Evolutionary conservation across 2,113 vertebrate species (phyloP).

Genomic region (Echinops telfairi): DNA sequence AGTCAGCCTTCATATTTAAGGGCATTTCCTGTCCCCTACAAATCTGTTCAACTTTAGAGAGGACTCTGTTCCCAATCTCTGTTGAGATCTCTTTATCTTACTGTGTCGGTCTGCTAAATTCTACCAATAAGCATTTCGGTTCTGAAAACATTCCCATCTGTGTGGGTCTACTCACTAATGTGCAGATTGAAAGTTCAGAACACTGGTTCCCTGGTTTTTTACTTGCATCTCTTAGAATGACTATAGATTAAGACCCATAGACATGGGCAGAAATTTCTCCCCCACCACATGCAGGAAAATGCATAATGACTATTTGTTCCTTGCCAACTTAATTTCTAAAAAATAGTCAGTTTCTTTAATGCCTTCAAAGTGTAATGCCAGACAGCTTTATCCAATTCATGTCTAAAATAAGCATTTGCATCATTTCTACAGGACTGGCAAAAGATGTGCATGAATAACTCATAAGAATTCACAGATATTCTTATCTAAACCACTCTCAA

Average conservation of each 20-base stretch:
- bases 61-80: neutral
- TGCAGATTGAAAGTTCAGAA: neutral
- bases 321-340: neutral
- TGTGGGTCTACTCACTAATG: neutral
- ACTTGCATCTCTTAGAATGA: constrained; percentile 14
- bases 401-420: neutral
- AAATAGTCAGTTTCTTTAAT: constrained; percentile 31
- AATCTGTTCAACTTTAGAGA: constrained; percentile 34
- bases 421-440: neutral
- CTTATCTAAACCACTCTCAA: neutral
- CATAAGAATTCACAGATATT: neutral
- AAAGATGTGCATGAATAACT: constrained; percentile 3
- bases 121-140: neutral
- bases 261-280: constrained; percentile 2
- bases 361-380: constrained; percentile 4
- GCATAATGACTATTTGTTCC: neutral
- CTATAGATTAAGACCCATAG: neutral
- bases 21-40: constrained; percentile 21
- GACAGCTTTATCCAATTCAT: constrained; percentile 12
- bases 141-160: neutral
- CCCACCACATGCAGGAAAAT: neutral
- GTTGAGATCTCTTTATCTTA: neutral
- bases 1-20: constrained; percentile 1
- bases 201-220: neutral
- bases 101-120: constrained; percentile 23